A percentile compares a stretch with the other conserved stretches of the same genome.
Conservation (phyloP, 2,888 invertebrate species). For the Agrochola lychnidis region DNA sequence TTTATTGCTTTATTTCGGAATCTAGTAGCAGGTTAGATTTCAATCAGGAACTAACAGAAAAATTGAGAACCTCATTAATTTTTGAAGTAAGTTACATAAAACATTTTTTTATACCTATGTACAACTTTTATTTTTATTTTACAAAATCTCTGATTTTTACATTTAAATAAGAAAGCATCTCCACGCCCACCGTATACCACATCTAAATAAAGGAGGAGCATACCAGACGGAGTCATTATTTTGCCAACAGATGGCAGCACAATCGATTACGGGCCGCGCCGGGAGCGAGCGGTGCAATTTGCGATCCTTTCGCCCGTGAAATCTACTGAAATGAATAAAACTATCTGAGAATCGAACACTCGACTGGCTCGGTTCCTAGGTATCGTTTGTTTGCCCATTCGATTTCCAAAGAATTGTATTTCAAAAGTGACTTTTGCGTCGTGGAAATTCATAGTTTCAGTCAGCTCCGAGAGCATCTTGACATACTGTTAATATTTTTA, state of each 20-base stretch:
- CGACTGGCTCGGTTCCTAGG: conserved; percentile 75
- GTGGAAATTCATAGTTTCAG: not conserved
- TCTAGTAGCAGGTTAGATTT: not conserved
- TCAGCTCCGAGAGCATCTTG: not conserved
- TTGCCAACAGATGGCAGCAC: conserved; percentile 89
- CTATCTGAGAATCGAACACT: conserved; percentile 85
- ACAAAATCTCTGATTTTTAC: not conserved
- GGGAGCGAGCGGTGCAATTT: conserved; percentile 86
- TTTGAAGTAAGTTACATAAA: not conserved
- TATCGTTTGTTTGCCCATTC: conserved; percentile 65
- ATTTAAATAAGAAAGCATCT: conserved; percentile 42
- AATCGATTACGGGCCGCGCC: conserved; percentile 85
- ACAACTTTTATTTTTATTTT: not conserved
- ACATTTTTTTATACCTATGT: too few species aligned
- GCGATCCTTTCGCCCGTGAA: conserved; percentile 86
- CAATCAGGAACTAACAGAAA: not conserved
- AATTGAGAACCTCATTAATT: not conserved
- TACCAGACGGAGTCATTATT: conserved; percentile 89
- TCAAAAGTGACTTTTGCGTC: conserved; percentile 24
- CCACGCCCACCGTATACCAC: conserved; percentile 69
- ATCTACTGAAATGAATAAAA: conserved; percentile 90
- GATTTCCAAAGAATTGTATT: conserved; percentile 44
- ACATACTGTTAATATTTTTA: not conserved
- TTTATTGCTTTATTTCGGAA: not conserved
- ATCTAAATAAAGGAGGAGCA: conserved; percentile 80